Evolutionary conservation across 1,140 invertebrate genomes (phyloP).

Genomic region (Magallana angulata): DNA sequence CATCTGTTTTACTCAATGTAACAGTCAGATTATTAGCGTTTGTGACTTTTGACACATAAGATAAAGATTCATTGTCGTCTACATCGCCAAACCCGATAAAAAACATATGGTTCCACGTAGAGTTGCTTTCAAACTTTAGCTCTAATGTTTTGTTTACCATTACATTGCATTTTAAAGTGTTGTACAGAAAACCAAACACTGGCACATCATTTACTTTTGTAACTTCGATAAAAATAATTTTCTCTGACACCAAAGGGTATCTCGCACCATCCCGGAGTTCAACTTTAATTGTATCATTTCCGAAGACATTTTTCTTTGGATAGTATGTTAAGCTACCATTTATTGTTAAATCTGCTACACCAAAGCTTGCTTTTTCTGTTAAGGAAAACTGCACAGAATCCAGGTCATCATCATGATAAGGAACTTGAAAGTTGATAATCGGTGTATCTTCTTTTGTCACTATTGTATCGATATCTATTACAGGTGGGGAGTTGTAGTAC

Average conservation of each 20-base stretch:
- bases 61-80: slow-evolving; percentile 11
- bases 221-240: slow-evolving; percentile 9
- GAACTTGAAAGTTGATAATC: not conserved
- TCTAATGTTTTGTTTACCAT: not conserved
- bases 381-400: slow-evolving; percentile 17
- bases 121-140: slow-evolving; percentile 5
- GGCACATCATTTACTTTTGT: slow-evolving; percentile 14
- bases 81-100: slow-evolving; percentile 20
- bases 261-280: not conserved
- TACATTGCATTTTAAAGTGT: not conserved
- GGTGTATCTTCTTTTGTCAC: not conserved
- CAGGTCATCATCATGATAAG: slow-evolving; percentile 10
- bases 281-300: not conserved
- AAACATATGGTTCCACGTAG: not conserved
- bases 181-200: slow-evolving; percentile 10
- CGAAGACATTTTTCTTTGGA: not conserved
- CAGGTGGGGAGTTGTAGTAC: slow-evolving; percentile 2
- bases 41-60: not conserved
- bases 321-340: not conserved
- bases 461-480: not conserved
- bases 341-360: not conserved
- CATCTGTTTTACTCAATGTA: not conserved
- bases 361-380: not conserved
- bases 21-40: not conserved
- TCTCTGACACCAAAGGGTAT: not conserved